phyloP scores from a whole-genome alignment of 2,888 invertebrate genomes.

The Pogonocherus hispidulus region DNA sequence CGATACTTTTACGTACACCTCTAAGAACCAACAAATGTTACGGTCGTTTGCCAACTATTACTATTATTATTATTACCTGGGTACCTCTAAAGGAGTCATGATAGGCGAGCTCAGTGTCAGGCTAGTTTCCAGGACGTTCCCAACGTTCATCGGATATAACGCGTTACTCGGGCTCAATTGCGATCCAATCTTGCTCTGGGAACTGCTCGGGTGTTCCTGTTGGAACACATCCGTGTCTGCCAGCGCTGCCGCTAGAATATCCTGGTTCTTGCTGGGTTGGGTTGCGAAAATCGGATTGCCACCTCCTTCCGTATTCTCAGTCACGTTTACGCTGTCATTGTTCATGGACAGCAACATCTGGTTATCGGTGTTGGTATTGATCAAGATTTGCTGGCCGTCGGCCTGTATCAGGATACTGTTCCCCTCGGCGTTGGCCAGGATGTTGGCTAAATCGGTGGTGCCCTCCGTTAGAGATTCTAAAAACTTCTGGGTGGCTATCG shows the following conservation, averaged over 20 bases:
- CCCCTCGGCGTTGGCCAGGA: constrained; percentile 66
- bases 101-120: constrained; percentile 83
- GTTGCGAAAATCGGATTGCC: constrained; percentile 63
- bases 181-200: constrained; percentile 64
- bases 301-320: constrained; percentile 55
- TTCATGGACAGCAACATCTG: constrained; percentile 60
- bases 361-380: constrained; percentile 64
- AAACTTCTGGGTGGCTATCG: constrained; percentile 66
- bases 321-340: constrained; percentile 52
- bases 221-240: constrained; percentile 82
- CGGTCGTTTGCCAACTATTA: too few species aligned
- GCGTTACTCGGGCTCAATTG: constrained; percentile 75
- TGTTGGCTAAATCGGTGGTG: constrained; percentile 65
- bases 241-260: constrained; percentile 82
- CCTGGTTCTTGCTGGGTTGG: constrained; percentile 71
- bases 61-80: constrained; percentile 56
- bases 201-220: constrained; percentile 59
- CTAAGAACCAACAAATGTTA: too few species aligned
- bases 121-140: constrained; percentile 82
- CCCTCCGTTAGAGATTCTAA: constrained; percentile 67
- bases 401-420: constrained; percentile 67
- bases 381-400: constrained; percentile 69
- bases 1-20: too few species aligned
- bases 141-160: constrained; percentile 72
- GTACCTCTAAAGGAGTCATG: constrained; percentile 85